These are phyloP conservation scores for Drosophila rellima DNA, from an alignment of 2,888 invertebrate genomes.

Conservation along the genomic window DNA sequence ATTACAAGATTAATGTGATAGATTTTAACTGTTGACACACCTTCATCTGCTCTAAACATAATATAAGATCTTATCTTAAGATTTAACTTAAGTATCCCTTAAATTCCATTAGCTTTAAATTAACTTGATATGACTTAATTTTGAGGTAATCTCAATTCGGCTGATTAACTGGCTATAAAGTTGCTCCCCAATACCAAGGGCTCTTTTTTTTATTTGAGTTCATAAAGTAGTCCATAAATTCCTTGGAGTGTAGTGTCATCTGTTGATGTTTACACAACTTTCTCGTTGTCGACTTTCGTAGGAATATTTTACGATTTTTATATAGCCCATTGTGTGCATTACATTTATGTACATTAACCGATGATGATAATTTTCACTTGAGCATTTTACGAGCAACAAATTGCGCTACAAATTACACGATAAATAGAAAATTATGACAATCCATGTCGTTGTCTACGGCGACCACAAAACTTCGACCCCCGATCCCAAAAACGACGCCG, in stretches of 20 bases:
- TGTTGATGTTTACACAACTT: constrained; percentile 41
- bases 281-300: constrained; percentile 6
- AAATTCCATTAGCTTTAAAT: constrained; percentile 8
- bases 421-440: constrained; percentile 85
- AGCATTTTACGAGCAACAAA: constrained; percentile 83
- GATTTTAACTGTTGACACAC: background rate
- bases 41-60: background rate
- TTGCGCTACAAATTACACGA: constrained; percentile 83
- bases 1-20: background rate
- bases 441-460: constrained; percentile 33
- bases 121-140: constrained; percentile 6
- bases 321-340: constrained; percentile 68
- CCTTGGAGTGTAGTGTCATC: constrained; percentile 41
- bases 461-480: constrained; percentile 44
- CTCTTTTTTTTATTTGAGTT: constrained; percentile 38
- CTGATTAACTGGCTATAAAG: constrained; percentile 43
- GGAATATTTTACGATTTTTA: constrained; percentile 76
- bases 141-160: background rate
- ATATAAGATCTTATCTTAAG: no score
- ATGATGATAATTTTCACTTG: constrained; percentile 66
- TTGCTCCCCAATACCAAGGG: constrained; percentile 24
- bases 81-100: background rate
- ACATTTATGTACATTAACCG: constrained; percentile 57
- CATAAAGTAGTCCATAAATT: constrained; percentile 70
- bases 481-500: constrained; percentile 11